Percentiles rank a stretch among this genome's conserved stretches.
These are phyloP conservation scores for Eupleurogrammus muticus DNA, from an alignment of 2,797 vertebrate species.

Conservation along the genomic window DNA sequence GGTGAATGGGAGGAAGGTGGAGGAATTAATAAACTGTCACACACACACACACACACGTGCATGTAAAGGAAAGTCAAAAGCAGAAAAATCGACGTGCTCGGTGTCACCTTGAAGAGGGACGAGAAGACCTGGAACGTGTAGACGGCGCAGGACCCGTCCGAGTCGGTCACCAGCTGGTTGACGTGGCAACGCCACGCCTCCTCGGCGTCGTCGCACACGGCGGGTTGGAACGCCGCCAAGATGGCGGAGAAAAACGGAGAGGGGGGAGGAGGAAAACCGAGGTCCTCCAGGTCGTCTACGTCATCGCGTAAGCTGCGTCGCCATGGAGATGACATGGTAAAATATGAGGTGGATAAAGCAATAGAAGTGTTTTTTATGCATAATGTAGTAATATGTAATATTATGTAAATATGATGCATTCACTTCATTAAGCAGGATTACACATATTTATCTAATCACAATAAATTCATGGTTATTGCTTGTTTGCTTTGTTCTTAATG, in stretches of 20 bases:
- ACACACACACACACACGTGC: not conserved
- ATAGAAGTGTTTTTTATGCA: no score
- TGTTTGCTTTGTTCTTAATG: no score
- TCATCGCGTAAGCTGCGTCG: constrained; percentile 91
- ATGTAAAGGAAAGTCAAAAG: not conserved
- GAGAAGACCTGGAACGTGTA: constrained; percentile 99
- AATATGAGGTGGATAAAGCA: no score
- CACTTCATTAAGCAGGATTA: no score
- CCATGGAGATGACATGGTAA: constrained; percentile 39
- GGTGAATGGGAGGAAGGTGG: not conserved
- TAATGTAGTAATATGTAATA: no score
- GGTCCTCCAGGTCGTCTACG: constrained; percentile 86
- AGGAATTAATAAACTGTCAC: not conserved
- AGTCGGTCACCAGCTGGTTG: constrained; percentile 95
- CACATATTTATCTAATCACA: no score
- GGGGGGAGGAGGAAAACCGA: constrained; percentile 91
- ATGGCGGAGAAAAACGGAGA: constrained; percentile 99
- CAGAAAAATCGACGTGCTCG: not conserved
- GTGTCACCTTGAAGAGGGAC: constrained; percentile 93
- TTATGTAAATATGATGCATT: no score
- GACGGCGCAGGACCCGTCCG: constrained; percentile 95
- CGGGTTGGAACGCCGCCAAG: constrained; percentile 95
- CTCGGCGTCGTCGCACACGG: constrained; percentile 93
- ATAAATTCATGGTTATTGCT: no score
- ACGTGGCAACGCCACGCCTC: constrained; percentile 97